These are phyloP conservation scores for Triplophysa dalaica DNA, from an alignment of 2,113 vertebrate species.

Conservation along the genomic window DNA sequence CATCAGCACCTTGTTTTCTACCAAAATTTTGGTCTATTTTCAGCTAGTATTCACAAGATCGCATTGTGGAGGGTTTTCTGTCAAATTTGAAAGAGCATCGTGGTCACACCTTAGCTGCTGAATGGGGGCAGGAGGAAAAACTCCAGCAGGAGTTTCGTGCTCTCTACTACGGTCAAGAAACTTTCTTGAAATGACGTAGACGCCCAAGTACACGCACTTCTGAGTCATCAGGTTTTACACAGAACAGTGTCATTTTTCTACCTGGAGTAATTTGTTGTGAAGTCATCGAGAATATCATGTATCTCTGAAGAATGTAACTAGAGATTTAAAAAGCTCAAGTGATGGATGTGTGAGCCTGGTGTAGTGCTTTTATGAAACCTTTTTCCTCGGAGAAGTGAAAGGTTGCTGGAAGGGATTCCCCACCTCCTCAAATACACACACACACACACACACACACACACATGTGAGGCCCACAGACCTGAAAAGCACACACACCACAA, in stretches of 20 bases:
- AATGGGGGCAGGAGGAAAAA: conserved; percentile 38
- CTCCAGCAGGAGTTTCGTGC: conserved; percentile 47
- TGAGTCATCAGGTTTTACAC: neutral
- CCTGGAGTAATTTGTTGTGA: neutral
- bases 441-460: conserved; percentile 43
- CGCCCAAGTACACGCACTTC: neutral
- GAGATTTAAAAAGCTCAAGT: conserved; percentile 26
- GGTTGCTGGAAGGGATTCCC: conserved; percentile 65
- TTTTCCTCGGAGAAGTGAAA: conserved; percentile 54
- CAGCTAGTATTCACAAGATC: neutral
- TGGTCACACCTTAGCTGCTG: conserved; percentile 9
- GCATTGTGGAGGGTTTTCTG: neutral
- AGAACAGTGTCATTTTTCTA: conserved; percentile 25
- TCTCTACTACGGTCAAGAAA: conserved; percentile 34
- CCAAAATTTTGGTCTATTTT: neutral
- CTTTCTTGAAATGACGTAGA: conserved; percentile 48
- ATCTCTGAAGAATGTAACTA: conserved; percentile 16
- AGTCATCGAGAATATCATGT: neutral
- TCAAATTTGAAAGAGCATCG: conserved; percentile 2
- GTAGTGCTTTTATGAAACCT: conserved; percentile 11
- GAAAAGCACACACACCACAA: conserved; percentile 58
- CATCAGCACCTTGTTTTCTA: neutral
- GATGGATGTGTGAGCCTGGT: conserved; percentile 26
- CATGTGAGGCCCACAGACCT: conserved; percentile 51
- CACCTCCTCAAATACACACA: conserved; percentile 34